Percentiles rank a stretch among this genome's conserved stretches.
Evolutionary conservation across 2,797 vertebrate species (phyloP).

Genomic region (Eospalax fontanierii): DNA sequence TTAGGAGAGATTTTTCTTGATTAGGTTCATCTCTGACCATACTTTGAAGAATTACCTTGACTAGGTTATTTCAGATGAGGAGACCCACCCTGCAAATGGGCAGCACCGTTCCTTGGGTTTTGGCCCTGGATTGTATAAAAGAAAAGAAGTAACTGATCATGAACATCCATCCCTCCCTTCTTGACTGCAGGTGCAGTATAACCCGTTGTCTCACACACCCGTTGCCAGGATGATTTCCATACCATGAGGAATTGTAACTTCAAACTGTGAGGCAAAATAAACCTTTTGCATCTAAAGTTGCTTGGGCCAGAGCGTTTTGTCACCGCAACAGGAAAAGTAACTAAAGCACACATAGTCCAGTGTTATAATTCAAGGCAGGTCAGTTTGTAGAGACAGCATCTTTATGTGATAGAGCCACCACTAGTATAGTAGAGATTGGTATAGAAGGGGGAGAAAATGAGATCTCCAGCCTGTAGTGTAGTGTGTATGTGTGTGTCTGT

Average conservation of each 20-base stretch:
- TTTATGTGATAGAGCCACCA: not conserved
- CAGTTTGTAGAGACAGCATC: not conserved
- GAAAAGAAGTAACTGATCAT: not conserved
- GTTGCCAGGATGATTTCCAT: not conserved
- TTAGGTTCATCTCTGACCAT: not conserved
- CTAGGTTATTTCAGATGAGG: not conserved
- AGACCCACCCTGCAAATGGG: not conserved
- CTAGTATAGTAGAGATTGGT: not conserved
- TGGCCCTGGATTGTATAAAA: not conserved
- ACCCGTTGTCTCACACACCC: not conserved
- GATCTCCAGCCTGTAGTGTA: not conserved
- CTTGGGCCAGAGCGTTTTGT: not conserved
- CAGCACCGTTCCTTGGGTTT: not conserved
- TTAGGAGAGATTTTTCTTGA: not conserved
- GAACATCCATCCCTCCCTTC: not conserved
- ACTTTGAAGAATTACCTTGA: not conserved
- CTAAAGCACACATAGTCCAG: not conserved
- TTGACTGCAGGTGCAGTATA: too few relatives aligned
- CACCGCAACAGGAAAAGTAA: not conserved
- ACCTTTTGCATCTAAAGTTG: not conserved
- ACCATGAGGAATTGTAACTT: not conserved
- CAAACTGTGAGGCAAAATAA: not conserved
- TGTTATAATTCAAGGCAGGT: not conserved
- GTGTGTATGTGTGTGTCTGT: not conserved
- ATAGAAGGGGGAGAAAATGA: constrained; percentile 3